Conservation (phyloP, 2,113 vertebrate genomes). For the Mirounga angustirostris region DNA sequence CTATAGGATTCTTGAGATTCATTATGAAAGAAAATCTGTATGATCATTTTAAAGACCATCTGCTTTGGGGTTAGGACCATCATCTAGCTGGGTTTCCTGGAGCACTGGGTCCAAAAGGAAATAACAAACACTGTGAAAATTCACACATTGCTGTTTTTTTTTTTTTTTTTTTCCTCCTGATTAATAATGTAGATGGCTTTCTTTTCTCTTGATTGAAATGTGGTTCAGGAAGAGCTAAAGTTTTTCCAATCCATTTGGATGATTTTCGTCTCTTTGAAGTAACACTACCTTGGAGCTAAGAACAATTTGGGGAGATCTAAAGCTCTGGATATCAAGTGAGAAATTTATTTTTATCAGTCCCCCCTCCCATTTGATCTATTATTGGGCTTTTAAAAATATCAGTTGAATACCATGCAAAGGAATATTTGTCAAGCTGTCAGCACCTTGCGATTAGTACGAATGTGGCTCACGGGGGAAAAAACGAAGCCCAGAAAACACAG, state of each 20-base stretch:
- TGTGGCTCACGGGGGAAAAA: background rate
- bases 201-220: slow-evolving; percentile 79
- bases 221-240: slow-evolving; percentile 82
- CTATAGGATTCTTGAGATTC: slow-evolving; percentile 82
- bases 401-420: slow-evolving; percentile 72
- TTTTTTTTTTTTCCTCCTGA: slow-evolving; percentile 10
- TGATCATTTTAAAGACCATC: slow-evolving; percentile 86
- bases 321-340: slow-evolving; percentile 64
- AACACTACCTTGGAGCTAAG: slow-evolving; percentile 72
- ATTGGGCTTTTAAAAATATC: slow-evolving; percentile 82
- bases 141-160: background rate
- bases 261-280: slow-evolving; percentile 85
- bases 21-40: slow-evolving; percentile 81
- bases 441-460: slow-evolving; percentile 77
- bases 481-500: slow-evolving; percentile 64
- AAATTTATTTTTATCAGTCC: slow-evolving; percentile 70
- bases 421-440: slow-evolving; percentile 81
- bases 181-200: slow-evolving; percentile 86
- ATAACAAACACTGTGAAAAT: slow-evolving; percentile 84
- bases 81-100: slow-evolving; percentile 82
- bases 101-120: slow-evolving; percentile 75
- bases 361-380: slow-evolving; percentile 69
- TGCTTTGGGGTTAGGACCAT: slow-evolving; percentile 82
- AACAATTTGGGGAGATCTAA: slow-evolving; percentile 78
- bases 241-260: slow-evolving; percentile 77